Conservation (phyloP, 2,113 vertebrate species). For the Tychaedon coryphoeus region DNA sequence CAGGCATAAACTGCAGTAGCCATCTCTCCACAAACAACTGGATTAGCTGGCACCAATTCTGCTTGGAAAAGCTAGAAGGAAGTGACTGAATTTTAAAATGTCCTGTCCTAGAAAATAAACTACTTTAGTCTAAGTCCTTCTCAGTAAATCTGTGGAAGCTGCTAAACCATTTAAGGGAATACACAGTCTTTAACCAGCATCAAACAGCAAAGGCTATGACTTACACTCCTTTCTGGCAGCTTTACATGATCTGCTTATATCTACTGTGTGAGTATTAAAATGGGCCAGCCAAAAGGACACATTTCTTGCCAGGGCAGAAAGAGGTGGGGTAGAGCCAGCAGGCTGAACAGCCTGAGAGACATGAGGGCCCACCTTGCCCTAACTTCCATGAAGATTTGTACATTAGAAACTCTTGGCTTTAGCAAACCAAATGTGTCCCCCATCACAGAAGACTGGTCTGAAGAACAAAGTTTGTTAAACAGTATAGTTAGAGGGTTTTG, state of each 20-base stretch:
- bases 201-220: neutral
- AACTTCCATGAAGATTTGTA: neutral
- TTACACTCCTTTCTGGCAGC: neutral
- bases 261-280: neutral
- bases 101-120: slow-evolving; percentile 26
- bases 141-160: neutral
- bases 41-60: neutral
- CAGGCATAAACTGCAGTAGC: neutral
- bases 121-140: neutral
- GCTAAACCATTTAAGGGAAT: slow-evolving; percentile 1
- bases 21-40: neutral
- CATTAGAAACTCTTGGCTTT: neutral
- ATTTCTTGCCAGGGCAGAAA: neutral
- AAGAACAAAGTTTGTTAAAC: neutral
- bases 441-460: neutral
- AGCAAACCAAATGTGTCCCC: neutral
- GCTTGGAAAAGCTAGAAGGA: neutral
- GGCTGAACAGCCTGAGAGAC: neutral
- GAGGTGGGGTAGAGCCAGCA: neutral
- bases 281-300: neutral
- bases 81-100: neutral
- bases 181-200: neutral
- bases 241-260: neutral
- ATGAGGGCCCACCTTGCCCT: neutral
- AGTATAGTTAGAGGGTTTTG: neutral